Conservation (phyloP, 2,113 vertebrate genomes). For the Entomyzon cyanotis region DNA sequence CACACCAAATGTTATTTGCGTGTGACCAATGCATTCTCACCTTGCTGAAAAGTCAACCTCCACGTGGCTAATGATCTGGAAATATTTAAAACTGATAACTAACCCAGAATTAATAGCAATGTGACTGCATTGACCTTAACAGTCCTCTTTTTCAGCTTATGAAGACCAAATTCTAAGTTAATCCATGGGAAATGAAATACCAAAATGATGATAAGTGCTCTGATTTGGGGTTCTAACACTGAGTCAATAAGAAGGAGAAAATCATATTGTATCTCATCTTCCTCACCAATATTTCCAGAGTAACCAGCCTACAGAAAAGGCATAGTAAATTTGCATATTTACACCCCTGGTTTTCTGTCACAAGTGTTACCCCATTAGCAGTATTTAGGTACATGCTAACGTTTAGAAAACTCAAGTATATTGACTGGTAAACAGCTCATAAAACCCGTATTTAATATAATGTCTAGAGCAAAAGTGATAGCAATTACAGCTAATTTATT, state of each 20-base stretch:
- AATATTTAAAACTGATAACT: background rate
- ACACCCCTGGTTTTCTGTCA: background rate
- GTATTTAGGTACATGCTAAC: background rate
- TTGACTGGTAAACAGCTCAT: background rate
- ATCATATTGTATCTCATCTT: background rate
- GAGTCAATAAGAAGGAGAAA: background rate
- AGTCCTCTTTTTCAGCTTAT: background rate
- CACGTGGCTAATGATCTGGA: background rate
- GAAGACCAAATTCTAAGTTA: background rate
- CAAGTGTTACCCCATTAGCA: background rate
- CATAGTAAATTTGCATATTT: background rate
- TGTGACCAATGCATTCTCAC: accelerated
- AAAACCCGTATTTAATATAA: background rate
- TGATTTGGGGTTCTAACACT: background rate
- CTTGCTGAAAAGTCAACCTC: background rate
- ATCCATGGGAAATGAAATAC: background rate
- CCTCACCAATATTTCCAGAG: background rate
- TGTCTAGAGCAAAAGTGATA: background rate
- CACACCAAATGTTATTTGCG: background rate
- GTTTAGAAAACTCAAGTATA: background rate
- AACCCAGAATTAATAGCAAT: background rate
- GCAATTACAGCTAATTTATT: background rate
- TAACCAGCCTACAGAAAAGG: background rate
- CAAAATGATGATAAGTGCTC: background rate
- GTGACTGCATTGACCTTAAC: background rate